Evolutionary conservation across 2,888 invertebrate species (phyloP).

Genomic region (Nomada hirtipes): DNA sequence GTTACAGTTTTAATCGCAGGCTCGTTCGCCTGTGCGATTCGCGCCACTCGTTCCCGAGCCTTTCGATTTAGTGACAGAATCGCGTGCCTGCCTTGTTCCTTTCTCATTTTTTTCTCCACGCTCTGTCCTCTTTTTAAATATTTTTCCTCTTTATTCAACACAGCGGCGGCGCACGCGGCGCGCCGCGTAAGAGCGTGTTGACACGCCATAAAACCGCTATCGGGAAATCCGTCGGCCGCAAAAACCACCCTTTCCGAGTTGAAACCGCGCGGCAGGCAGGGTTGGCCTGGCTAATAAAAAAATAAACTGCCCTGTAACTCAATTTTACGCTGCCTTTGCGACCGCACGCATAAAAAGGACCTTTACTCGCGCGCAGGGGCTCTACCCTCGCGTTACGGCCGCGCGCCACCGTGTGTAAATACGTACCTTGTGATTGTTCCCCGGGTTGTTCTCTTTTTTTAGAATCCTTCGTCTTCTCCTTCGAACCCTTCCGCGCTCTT

Average conservation of each 20-base stretch:
- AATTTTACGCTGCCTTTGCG: constrained; percentile 80
- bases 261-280: constrained; percentile 69
- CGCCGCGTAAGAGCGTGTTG: constrained; percentile 80
- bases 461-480: constrained; percentile 54
- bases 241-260: constrained; percentile 78
- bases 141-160: constrained; percentile 46
- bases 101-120: background rate
- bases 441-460: constrained; percentile 63
- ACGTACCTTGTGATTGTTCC: constrained; percentile 67
- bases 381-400: constrained; percentile 72
- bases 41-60: constrained; percentile 42
- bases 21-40: constrained; percentile 30
- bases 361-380: constrained; percentile 71
- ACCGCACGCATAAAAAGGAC: constrained; percentile 73
- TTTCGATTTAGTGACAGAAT: constrained; percentile 73
- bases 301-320: constrained; percentile 81
- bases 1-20: constrained; percentile 60
- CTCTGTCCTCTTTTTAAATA: background rate
- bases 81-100: constrained; percentile 69
- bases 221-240: constrained; percentile 82
- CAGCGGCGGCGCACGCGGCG: constrained; percentile 37
- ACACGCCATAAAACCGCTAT: constrained; percentile 84
- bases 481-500: background rate
- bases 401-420: constrained; percentile 69
- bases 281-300: constrained; percentile 78